A percentile compares a stretch with the other conserved stretches of the same genome.
phyloP scores from a whole-genome alignment of 2,888 invertebrate species.

The Tetragnatha montana region DNA sequence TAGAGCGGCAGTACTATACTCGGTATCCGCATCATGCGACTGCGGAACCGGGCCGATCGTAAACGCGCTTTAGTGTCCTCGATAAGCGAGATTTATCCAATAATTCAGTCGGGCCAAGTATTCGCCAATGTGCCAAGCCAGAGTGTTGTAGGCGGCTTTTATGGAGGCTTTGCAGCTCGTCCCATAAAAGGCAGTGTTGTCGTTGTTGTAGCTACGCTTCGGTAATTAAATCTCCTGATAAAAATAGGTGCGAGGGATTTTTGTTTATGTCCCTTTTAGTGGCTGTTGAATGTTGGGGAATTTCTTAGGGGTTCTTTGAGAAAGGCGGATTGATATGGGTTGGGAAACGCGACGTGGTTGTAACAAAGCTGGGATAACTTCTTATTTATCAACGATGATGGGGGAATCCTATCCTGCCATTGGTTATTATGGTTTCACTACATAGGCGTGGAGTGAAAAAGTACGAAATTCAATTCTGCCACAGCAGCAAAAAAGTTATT shows the following conservation, averaged over 20 bases:
- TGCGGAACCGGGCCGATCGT: constrained; percentile 30
- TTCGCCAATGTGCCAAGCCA: constrained; percentile 8
- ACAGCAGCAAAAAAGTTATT: too few relatives aligned
- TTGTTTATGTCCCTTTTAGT: not conserved
- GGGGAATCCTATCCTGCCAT: too few relatives aligned
- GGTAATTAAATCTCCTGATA: constrained; percentile 48
- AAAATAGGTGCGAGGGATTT: constrained; percentile 1
- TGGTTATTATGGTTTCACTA: too few relatives aligned
- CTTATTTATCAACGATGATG: too few relatives aligned
- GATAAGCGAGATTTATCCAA: constrained; percentile 52
- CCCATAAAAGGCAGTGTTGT: constrained; percentile 39
- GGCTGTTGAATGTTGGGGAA: not conserved
- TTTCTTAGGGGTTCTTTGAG: too few relatives aligned
- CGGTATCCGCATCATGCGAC: constrained; percentile 9
- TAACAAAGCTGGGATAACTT: too few relatives aligned
- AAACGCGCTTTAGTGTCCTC: constrained; percentile 57
- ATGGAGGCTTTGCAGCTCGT: constrained; percentile 32
- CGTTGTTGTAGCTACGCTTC: not conserved
- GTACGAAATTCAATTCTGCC: too few relatives aligned
- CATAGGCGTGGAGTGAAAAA: too few relatives aligned
- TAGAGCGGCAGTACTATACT: not conserved
- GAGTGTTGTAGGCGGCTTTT: constrained; percentile 53
- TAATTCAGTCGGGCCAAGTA: constrained; percentile 64
- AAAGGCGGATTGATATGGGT: too few relatives aligned
- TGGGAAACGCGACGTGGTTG: too few relatives aligned